Percentiles rank a stretch among this genome's conserved stretches.
These are phyloP conservation scores for Thalassaphorura encarpata DNA, from an alignment of 1,140 invertebrate genomes.

Conservation along the genomic window DNA sequence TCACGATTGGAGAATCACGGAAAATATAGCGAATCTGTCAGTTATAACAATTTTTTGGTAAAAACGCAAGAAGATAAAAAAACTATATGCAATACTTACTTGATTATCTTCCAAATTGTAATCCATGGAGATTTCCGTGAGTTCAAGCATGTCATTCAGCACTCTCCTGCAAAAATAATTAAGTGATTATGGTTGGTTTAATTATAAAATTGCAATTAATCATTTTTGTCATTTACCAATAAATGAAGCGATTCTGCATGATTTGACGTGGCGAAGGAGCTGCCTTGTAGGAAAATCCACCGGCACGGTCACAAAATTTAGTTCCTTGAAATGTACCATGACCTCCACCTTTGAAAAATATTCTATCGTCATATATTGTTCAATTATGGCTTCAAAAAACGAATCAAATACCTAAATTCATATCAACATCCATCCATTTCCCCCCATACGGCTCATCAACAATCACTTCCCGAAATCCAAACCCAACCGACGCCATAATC, in stretches of 20 bases:
- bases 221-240: conserved; percentile 10
- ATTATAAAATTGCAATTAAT: background rate
- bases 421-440: conserved; percentile 30
- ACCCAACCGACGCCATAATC: conserved; percentile 13
- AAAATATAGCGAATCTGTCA: conserved; percentile 25
- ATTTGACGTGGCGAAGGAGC: conserved; percentile 11
- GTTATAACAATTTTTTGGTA: background rate
- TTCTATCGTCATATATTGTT: background rate
- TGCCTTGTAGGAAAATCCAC: conserved; percentile 28
- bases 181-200: background rate
- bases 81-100: conserved; percentile 8
- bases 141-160: conserved; percentile 26
- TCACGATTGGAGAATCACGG: conserved; percentile 29
- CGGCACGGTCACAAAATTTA: conserved; percentile 30
- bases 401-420: conserved; percentile 29
- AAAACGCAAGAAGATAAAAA: background rate
- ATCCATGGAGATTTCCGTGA: conserved; percentile 28
- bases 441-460: conserved; percentile 26
- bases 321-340: conserved; percentile 32
- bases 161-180: conserved; percentile 19
- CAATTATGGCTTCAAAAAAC: background rate
- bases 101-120: conserved; percentile 29
- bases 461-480: conserved; percentile 28
- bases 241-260: conserved; percentile 27
- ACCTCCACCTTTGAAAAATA: conserved; percentile 23